phyloP scores from a whole-genome alignment of 2,888 invertebrate species.

The Pristionchus exspectatus region DNA sequence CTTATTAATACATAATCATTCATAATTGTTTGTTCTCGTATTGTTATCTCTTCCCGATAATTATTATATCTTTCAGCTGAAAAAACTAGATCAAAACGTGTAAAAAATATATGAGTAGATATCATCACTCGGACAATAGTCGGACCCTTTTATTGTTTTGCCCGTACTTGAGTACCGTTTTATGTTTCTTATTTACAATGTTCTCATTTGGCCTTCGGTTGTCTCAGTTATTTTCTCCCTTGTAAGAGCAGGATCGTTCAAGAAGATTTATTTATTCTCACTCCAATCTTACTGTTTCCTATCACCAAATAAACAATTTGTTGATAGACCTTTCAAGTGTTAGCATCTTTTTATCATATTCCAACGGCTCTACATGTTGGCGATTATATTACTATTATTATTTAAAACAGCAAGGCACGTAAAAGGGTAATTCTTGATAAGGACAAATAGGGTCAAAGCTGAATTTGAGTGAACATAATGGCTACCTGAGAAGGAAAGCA shows the following conservation, averaged over 20 bases:
- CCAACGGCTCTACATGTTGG: neutral
- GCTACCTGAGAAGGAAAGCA: constrained; percentile 44
- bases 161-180: constrained; percentile 39
- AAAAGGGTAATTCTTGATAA: constrained; percentile 1
- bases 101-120: constrained; percentile 41
- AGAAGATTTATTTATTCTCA: constrained; percentile 40
- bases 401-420: neutral
- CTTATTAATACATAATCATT: constrained; percentile 28
- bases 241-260: neutral
- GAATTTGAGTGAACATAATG: constrained; percentile 4
- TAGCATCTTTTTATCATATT: constrained; percentile 31
- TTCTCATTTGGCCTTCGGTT: neutral
- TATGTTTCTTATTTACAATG: constrained; percentile 38
- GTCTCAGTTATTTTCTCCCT: constrained; percentile 12
- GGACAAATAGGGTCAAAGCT: constrained; percentile 19
- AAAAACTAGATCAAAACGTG: constrained; percentile 42
- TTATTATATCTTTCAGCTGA: constrained; percentile 17
- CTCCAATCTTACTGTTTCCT: neutral
- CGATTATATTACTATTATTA: constrained; percentile 9
- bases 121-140: constrained; percentile 17
- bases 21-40: neutral
- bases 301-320: neutral
- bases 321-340: neutral
- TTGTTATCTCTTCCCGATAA: constrained; percentile 19
- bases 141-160: neutral